phyloP scores from a whole-genome alignment of 2,797 vertebrate genomes.

The Channallabes apus region DNA sequence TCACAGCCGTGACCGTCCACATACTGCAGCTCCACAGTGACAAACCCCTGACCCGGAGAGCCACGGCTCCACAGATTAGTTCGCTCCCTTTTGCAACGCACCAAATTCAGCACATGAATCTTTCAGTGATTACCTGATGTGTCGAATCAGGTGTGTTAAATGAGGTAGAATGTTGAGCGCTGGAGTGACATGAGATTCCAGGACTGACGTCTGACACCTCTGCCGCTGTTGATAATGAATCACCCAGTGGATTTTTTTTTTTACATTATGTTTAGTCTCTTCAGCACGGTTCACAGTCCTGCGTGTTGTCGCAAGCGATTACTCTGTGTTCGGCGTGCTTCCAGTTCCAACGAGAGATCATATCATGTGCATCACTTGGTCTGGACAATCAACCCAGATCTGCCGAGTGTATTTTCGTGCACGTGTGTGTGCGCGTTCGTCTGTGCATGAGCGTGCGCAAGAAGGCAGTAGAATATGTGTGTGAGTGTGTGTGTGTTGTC shows the following conservation, averaged over 20 bases:
- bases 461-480: conserved; percentile 44
- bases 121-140: background rate
- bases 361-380: conserved; percentile 76
- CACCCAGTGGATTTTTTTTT: conserved; percentile 36
- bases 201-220: conserved; percentile 28
- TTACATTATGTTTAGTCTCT: conserved; percentile 44
- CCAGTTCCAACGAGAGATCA: conserved; percentile 39
- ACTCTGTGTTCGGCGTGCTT: conserved; percentile 22
- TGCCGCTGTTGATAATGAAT: conserved; percentile 34
- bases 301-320: conserved; percentile 35
- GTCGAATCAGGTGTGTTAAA: conserved; percentile 31
- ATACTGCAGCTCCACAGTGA: background rate
- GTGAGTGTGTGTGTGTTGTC: conserved; percentile 35
- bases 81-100: background rate
- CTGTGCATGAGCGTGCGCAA: conserved; percentile 44
- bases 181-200: conserved; percentile 22
- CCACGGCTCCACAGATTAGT: background rate
- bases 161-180: conserved; percentile 18
- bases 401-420: conserved; percentile 47
- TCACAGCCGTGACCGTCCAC: background rate
- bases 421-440: conserved; percentile 34
- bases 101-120: background rate
- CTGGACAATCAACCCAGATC: conserved; percentile 70
- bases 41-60: background rate
- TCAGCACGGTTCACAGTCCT: conserved; percentile 28